Evolutionary conservation across 2,888 invertebrate species (phyloP).

Genomic region (Lasioglossum pauxillum): DNA sequence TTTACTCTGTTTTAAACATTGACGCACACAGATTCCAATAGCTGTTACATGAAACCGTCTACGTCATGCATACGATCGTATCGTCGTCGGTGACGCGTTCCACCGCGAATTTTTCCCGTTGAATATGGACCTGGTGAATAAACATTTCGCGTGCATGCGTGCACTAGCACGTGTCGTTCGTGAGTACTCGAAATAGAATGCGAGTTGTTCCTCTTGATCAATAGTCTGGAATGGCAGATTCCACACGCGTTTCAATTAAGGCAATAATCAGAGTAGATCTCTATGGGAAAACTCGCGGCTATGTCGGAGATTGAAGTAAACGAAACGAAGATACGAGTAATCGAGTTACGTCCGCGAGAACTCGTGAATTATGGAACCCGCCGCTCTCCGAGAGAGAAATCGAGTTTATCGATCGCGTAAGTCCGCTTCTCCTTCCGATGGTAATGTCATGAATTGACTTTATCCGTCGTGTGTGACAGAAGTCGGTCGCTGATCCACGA

Average conservation of each 20-base stretch:
- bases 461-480: conserved; percentile 29
- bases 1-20: neutral
- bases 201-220: neutral
- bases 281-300: neutral
- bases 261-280: neutral
- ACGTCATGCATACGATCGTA: conserved; percentile 10
- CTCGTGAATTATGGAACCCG: neutral
- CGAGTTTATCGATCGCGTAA: conserved; percentile 52
- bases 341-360: neutral
- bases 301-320: neutral
- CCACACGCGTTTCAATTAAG: neutral
- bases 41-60: neutral
- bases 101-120: neutral
- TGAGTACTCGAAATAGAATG: neutral
- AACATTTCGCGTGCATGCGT: neutral
- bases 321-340: neutral
- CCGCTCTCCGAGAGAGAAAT: conserved; percentile 4
- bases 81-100: neutral
- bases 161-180: neutral
- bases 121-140: neutral
- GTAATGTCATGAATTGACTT: conserved; percentile 55
- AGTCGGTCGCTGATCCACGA: neutral
- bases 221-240: neutral
- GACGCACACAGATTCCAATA: conserved; percentile 1
- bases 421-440: conserved; percentile 31